Base-by-base conservation (phyloP, 2,113 vertebrate genomes). In the Actinemys pallida region DNA sequence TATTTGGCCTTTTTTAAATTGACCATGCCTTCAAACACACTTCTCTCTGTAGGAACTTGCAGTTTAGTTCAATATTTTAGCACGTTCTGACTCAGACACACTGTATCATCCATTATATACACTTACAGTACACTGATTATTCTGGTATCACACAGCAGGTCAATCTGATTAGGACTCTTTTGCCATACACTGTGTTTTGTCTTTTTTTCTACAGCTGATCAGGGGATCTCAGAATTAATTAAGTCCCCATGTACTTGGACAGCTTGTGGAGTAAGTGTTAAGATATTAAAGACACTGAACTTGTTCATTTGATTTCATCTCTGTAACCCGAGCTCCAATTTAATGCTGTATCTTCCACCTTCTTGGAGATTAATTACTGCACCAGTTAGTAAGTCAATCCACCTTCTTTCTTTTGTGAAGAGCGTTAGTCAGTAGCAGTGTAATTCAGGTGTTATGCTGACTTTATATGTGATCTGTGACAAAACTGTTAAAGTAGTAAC, bases 351-450 rank as follows among this genome's bases (percentile, higher is more conserved):
- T 94, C 96, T 98, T 94, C 96, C 96, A 97, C 96, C 93, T 96
- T 98, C 92, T 95, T 95, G 84, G 96, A 98, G 98, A 98, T 97
- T 98, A 98, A 98, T 98, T 98, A 98, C 95, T 92, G 91, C 54
- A 87, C 90, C 93, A 92, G 96, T 98, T 97, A 96, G 93, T 94
- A 97, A 97, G 94, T 88, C 94, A 95, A 87, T 80, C 96, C 93
- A 87, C 91, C 94, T 96, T 88, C 93, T 96, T 97, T 97, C 91
- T 78, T 88, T 86, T 87, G 24, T 91, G 93, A 97, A 83, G 93
- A 97, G 57, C 89, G 19, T 92, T 95, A 96, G 95, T 90, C 90
- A 96, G 91, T 89, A 95, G 95, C 90, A 95, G 95, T 59, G 81
- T 95, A 94, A 95, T 78, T 92, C 88, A 56, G 86, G 57, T 96